Percentiles rank a stretch among this genome's conserved stretches.
Evolutionary conservation across 2,797 vertebrate genomes (phyloP).

Genomic region (Pteronotus mesoamericanus): DNA sequence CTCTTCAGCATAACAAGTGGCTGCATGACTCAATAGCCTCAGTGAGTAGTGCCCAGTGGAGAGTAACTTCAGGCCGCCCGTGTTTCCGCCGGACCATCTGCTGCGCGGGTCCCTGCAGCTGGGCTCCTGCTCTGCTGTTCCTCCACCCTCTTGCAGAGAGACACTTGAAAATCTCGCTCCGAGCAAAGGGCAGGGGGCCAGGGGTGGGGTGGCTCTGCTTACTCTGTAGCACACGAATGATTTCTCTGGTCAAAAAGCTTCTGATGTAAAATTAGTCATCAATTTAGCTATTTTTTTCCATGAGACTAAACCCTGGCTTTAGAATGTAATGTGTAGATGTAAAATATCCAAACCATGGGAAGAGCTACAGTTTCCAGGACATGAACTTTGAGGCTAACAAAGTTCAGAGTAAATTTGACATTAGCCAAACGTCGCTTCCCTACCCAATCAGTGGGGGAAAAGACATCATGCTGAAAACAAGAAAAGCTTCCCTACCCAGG

Average conservation of each 20-base stretch:
- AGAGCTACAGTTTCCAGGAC: conserved; percentile 56
- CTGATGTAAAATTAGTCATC: conserved; percentile 70
- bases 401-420: conserved; percentile 15
- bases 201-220: conserved; percentile 16
- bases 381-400: neutral
- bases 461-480: neutral
- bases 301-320: conserved; percentile 53
- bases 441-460: neutral
- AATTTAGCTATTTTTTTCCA: conserved; percentile 66
- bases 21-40: neutral
- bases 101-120: conserved; percentile 22
- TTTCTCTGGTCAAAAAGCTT: conserved; percentile 60
- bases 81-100: neutral
- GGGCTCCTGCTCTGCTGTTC: neutral
- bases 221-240: neutral
- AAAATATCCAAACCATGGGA: conserved; percentile 49
- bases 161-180: conserved; percentile 48
- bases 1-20: conserved; percentile 23
- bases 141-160: conserved; percentile 44
- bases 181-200: conserved; percentile 49
- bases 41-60: neutral
- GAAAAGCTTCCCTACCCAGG: neutral
- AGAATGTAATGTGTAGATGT: conserved; percentile 53
- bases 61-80: neutral
- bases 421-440: conserved; percentile 21